Base-by-base conservation (phyloP, 2,113 vertebrate genomes). In the Mirza zaza region DNA sequence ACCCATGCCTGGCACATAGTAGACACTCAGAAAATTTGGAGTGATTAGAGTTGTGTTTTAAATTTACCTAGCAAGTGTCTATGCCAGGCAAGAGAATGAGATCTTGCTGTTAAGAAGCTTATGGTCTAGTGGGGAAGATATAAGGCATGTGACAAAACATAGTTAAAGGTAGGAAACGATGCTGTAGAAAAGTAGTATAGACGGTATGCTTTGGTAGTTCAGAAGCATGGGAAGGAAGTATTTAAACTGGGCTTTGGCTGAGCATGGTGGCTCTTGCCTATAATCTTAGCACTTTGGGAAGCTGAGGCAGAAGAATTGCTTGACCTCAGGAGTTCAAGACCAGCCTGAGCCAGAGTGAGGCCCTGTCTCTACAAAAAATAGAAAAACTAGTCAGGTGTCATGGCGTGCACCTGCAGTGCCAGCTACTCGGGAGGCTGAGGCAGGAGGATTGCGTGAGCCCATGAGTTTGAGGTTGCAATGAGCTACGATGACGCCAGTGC, bases 141-240 rank as follows among this genome's bases (percentile, higher is more conserved):
- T 1, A 73, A 87, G 48, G 5, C 32, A 92, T 81, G 20, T 88
- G 57, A 77, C 27, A 67, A 80, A 93, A 86, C 48, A 77, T 76
- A 63, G 9, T 39, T 76, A 61, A 91, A 94, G 65, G 14, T 85
- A 77, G n/a, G 55, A 84, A 87, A 50, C 45, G 39, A 80, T 93
- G 39, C 25, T 73, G 9, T 76, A 48, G 87, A 15, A 94, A 32
- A 59, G 42, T 45, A 29, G 1, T 68, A 9, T 88, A 63, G 73
- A 81, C 71, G 52, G 68, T 90, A 20, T 36, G 11, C 48, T 76
- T 59, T 93, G 61, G 11, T 45, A 71, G 48, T 87, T 93, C 70
- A 90, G 55, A 87, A 68, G 65, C 55, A 68, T 75, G 83, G 48
- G 57, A 92, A 77, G 77, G 77, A 94, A 63, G 17, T 92, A 71